These are phyloP conservation scores for Platyrinchus mystaceus DNA, from an alignment of 2,797 vertebrate genomes.

Conservation along the genomic window DNA sequence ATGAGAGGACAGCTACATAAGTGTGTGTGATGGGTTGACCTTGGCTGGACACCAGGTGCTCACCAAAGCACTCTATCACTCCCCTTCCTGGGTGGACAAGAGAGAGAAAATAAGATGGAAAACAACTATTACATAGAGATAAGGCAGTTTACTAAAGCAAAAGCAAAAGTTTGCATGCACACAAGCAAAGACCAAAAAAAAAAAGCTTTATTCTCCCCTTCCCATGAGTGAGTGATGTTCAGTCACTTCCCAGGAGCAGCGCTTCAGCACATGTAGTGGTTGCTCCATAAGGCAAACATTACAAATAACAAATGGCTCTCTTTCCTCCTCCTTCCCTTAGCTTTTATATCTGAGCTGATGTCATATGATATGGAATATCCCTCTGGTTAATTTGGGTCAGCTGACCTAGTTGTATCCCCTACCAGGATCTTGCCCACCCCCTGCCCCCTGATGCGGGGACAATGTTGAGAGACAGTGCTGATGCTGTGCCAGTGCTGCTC, in stretches of 20 bases:
- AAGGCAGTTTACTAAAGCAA: not conserved
- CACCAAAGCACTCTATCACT: not conserved
- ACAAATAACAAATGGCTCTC: not conserved
- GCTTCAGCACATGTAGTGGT: not conserved
- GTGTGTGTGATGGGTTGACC: not conserved
- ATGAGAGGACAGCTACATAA: not conserved
- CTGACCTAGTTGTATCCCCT: not conserved
- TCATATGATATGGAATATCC: not conserved
- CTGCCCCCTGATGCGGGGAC: not conserved
- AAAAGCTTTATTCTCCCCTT: not conserved
- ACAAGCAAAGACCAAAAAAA: not conserved
- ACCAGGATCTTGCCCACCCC: not conserved
- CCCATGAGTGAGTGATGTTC: not conserved
- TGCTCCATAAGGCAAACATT: not conserved
- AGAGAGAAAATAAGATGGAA: not conserved
- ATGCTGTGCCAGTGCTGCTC: not conserved
- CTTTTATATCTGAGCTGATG: not conserved
- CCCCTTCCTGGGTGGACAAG: not conserved
- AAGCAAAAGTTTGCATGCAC: not conserved
- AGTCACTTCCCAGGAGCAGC: not conserved
- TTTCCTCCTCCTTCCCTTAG: not conserved
- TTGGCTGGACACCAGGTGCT: not conserved
- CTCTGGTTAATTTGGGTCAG: not conserved
- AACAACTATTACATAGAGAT: not conserved
- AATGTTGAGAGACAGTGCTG: not conserved